Conservation (phyloP, 2,113 vertebrate species). For the Gasterosteus nipponicus region DNA sequence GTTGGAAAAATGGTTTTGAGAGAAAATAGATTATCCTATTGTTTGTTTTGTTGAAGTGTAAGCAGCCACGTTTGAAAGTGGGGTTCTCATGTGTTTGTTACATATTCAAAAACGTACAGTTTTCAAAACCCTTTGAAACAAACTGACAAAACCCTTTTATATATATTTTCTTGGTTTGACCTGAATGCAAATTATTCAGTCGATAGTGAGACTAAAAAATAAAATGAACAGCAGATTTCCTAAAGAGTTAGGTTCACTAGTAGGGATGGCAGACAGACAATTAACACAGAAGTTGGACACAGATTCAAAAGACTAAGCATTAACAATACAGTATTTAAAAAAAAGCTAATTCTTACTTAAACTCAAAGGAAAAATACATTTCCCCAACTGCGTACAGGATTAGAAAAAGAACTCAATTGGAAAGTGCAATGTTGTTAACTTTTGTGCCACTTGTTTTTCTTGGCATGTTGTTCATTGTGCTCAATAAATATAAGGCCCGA, state of each 20-base stretch:
- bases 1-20: constrained; percentile 24
- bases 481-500: constrained; percentile 64
- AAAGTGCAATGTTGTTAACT: constrained; percentile 70
- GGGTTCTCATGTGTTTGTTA: background rate
- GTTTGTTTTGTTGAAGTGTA: constrained; percentile 1
- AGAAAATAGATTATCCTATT: background rate
- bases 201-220: constrained; percentile 26
- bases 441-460: constrained; percentile 59
- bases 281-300: constrained; percentile 28
- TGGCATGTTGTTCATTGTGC: constrained; percentile 68
- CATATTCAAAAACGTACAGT: constrained; percentile 11
- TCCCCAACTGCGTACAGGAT: constrained; percentile 49
- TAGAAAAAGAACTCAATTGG: constrained; percentile 48
- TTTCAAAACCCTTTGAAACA: background rate
- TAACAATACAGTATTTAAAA: constrained; percentile 8
- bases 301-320: constrained; percentile 28
- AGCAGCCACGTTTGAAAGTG: background rate
- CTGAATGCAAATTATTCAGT: constrained; percentile 52
- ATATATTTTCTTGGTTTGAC: constrained; percentile 28
- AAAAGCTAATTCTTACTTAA: constrained; percentile 45
- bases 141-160: constrained; percentile 5
- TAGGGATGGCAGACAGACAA: constrained; percentile 27
- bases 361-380: constrained; percentile 24
- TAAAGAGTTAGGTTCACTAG: constrained; percentile 34
- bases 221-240: constrained; percentile 39